Evolutionary conservation across 2,888 invertebrate species (phyloP), one percentile per base, ranked within the genome.

Genomic region (Temnothorax unifasciatus): DNA sequence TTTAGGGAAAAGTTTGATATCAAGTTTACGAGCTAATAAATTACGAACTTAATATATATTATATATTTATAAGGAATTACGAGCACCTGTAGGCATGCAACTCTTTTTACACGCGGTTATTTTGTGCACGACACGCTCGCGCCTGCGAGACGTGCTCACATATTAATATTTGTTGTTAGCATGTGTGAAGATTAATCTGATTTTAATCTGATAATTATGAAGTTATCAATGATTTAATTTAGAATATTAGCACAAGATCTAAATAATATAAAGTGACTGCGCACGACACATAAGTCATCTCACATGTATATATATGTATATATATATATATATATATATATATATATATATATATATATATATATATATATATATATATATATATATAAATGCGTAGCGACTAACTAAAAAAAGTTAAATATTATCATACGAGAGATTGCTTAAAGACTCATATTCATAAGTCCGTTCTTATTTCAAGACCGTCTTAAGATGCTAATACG

Each of bases 121-220:
- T 66, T 18, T 57, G 38, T 18, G 11, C 11, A 6, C 52, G 5
- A 18, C 52, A 38, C 25, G 34, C 6, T 29, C 15, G 13, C 29
- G 4, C 11, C 38, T 54, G n/a, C 52, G 52, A 13, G 3, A 15
- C 9, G 29, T 29, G n/a, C 2, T 50, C 13, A 11, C 0, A 8
- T 41, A 15, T 41, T 41, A 21, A 21, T 64, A 21, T 64, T 64
- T n/a, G 2, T 63, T 63, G n/a, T n/a, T 13, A 6, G 3, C 41
- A 41, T 6, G 34, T 13, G 21, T 6, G 64, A 64, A 64, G 41
- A 21, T 21, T 41, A 41, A 41, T 64, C 15, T 41, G 63, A 21
- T 63, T 63, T n/a, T n/a, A n/a, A n/a, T n/a, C n/a, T n/a, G n/a
- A n/a, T 63, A 63, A 38, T 63, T 63, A 63, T 0, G 38, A 63